Conservation (phyloP, 2,888 invertebrate species). For the Thera britannica region DNA sequence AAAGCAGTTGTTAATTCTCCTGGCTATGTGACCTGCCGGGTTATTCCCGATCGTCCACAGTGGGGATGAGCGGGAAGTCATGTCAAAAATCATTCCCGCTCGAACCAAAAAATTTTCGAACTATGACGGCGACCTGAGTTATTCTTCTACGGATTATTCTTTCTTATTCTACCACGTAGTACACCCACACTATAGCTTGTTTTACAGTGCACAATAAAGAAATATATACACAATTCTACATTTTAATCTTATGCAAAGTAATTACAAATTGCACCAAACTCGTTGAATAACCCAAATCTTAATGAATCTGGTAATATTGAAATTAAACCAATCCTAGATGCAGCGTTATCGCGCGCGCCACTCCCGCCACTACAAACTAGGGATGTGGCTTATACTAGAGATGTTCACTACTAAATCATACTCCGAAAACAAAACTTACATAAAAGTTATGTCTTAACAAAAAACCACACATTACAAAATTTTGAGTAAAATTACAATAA, state of each 20-base stretch:
- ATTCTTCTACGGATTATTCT: too few relatives aligned
- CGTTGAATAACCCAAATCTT: slow-evolving; percentile 40
- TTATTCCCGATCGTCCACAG: too few relatives aligned
- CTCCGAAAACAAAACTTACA: not conserved
- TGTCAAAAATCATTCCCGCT: too few relatives aligned
- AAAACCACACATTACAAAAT: not conserved
- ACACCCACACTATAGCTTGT: too few relatives aligned
- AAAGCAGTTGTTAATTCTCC: too few relatives aligned
- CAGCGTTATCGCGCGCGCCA: slow-evolving; percentile 40
- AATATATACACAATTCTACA: not conserved
- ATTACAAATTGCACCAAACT: slow-evolving; percentile 24
- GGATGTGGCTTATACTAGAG: slow-evolving; percentile 4
- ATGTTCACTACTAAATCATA: slow-evolving; percentile 12
- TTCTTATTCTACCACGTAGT: too few relatives aligned
- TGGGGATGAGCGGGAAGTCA: too few relatives aligned
- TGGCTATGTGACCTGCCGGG: too few relatives aligned
- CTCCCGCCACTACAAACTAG: slow-evolving; percentile 29
- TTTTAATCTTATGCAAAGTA: slow-evolving; percentile 1
- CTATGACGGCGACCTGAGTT: too few relatives aligned
- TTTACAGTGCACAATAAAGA: too few relatives aligned
- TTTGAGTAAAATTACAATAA: too few relatives aligned
- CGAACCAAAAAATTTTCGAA: too few relatives aligned
- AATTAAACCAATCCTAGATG: slow-evolving; percentile 37
- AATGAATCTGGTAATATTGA: slow-evolving; percentile 46
- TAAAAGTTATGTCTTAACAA: not conserved